Base-by-base conservation (phyloP, 2,888 invertebrate species). In the Spisula subtruncata region DNA sequence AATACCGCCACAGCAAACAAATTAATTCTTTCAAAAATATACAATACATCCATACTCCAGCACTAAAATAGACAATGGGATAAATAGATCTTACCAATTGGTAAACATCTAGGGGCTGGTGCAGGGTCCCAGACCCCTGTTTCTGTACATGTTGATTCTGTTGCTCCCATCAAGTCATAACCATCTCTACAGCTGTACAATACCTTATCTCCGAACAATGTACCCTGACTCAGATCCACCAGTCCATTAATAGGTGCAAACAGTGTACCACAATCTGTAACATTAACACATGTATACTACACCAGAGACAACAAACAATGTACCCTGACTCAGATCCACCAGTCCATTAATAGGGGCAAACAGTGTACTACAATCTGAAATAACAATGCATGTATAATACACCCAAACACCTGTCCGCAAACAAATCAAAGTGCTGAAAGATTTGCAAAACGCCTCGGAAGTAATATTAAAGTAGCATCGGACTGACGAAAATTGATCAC, bases 281-380 rank as follows among this genome's bases (percentile, higher is more conserved):
- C 14, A 16, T 60, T 12, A 32, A 89, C 5, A 18, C 35, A 51
- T 54, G 1, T 16, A 79, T 8, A 41, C 8, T 5, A 5, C 41
- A 41, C 8, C 29, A n/a, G n/a, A n/a, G n/a, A n/a, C n/a, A n/a
- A n/a, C 80, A 60, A 46, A 90, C 18, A 85, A 75, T 12, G 86
- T 87, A 35, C 84, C 87, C 41, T 41, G 29, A 51, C 82, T 54
- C 25, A 60, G n/a, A 60, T 81, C 80, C 46, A 82, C 79, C n/a
- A 32, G 20, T 14, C 90, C 90, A 90, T 85, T 81, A 16, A 35
- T 48, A 1, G 84, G 85, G 1, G 80, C 35, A 48, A 81, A 87
- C 46, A 87, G 29, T 6, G 18, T 29, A 10, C 90, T 87, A 87
- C 90, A 90, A 12, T 87, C 90, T 90, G 51, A n/a, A 83, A 90